These are phyloP conservation scores for Rhagonycha fulva DNA, from an alignment of 2,888 invertebrate genomes.

Conservation along the genomic window DNA sequence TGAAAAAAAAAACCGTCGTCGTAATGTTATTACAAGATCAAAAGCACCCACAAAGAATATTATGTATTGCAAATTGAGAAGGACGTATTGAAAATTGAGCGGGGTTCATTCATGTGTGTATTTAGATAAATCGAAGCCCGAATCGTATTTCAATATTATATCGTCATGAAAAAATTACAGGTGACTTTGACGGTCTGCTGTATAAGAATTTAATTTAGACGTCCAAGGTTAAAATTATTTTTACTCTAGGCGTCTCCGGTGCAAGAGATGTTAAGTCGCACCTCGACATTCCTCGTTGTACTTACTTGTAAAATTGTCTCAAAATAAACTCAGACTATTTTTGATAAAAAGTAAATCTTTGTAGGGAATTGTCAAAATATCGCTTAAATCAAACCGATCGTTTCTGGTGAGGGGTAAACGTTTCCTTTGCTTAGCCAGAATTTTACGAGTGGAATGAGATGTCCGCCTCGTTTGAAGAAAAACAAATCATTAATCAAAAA, in stretches of 20 bases:
- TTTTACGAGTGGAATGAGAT: neutral
- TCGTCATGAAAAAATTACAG: slow-evolving; percentile 7
- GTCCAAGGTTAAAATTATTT: slow-evolving; percentile 23
- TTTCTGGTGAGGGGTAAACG: too few relatives aligned
- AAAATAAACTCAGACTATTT: neutral
- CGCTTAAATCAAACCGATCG: neutral
- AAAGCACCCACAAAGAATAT: slow-evolving; percentile 12
- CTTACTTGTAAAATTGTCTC: neutral
- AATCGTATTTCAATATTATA: slow-evolving; percentile 20
- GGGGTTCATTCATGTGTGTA: slow-evolving; percentile 10
- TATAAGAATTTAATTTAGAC: slow-evolving; percentile 26
- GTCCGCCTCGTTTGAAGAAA: neutral
- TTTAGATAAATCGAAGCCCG: neutral
- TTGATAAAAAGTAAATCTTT: neutral
- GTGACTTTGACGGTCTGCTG: slow-evolving; percentile 20
- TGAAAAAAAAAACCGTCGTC: neutral
- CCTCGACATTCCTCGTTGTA: neutral
- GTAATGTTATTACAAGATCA: neutral
- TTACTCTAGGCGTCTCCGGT: slow-evolving; percentile 10
- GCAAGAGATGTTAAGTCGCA: neutral
- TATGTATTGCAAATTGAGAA: slow-evolving; percentile 5
- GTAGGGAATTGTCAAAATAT: neutral
- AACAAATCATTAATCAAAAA: neutral
- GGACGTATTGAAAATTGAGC: slow-evolving; percentile 4
- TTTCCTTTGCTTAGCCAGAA: neutral